Evolutionary conservation across 2,888 invertebrate genomes (phyloP).

Genomic region (Stegophylla sp.): DNA sequence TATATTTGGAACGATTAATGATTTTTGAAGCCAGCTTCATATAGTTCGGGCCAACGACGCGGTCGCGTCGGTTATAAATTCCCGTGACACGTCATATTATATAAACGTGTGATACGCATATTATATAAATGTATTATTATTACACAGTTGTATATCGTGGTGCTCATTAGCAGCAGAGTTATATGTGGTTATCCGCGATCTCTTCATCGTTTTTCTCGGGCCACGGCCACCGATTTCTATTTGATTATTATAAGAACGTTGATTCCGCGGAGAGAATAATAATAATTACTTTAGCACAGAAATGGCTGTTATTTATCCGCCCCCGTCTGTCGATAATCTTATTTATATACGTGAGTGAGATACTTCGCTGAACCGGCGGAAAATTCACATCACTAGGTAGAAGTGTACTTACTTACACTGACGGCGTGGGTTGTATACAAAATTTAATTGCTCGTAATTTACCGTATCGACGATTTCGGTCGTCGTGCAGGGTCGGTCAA

Average conservation of each 20-base stretch:
- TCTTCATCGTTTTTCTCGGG: background rate
- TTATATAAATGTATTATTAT: too few species aligned
- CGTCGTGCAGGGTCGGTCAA: background rate
- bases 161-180: slow-evolving; percentile 32
- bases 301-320: too few species aligned
- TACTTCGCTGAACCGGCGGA: slow-evolving; percentile 22
- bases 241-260: slow-evolving; percentile 18
- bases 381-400: background rate
- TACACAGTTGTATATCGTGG: background rate
- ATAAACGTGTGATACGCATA: too few species aligned
- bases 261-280: background rate
- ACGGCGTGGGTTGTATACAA: too few species aligned
- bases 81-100: background rate
- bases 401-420: too few species aligned
- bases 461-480: background rate
- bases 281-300: background rate
- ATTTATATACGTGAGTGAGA: background rate
- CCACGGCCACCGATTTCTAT: background rate
- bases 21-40: background rate
- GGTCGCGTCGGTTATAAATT: slow-evolving; percentile 10
- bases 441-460: background rate
- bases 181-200: slow-evolving; percentile 1
- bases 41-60: slow-evolving; percentile 10
- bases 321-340: background rate
- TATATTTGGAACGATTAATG: slow-evolving; percentile 34